Percentiles rank a stretch among this genome's conserved stretches.
Evolutionary conservation across 2,797 vertebrate species (phyloP).

Genomic region (Tangara arthus): DNA sequence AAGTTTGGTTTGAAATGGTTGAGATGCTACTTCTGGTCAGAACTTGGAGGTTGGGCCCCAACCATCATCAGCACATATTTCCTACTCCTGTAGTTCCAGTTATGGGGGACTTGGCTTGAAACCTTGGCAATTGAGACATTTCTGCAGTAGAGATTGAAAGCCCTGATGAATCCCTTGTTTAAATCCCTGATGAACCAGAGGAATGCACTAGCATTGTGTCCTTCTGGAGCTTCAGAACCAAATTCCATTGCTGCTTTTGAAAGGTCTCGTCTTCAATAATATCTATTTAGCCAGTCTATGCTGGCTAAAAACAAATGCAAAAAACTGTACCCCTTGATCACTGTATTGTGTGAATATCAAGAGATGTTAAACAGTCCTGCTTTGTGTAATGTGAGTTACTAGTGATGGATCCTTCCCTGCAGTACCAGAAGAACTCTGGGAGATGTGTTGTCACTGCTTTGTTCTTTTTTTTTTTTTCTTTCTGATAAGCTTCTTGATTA

Average conservation of each 20-base stretch:
- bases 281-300: fast-evolving
- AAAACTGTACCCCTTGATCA: background rate
- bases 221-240: background rate
- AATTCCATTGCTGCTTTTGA: background rate
- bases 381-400: background rate
- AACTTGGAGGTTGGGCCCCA: background rate
- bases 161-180: background rate
- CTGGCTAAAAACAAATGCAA: background rate
- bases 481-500: background rate
- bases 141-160: background rate
- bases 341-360: background rate
- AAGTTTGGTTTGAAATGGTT: background rate
- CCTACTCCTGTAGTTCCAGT: background rate
- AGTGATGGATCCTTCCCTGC: background rate
- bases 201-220: background rate
- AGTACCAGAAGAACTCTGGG: background rate
- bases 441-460: background rate
- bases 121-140: background rate
- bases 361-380: background rate
- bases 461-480: background rate
- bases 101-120: background rate
- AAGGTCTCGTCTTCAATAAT: background rate
- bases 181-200: background rate
- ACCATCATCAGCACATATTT: background rate
- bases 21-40: background rate